These are phyloP conservation scores for Hylaeus volcanicus DNA, from an alignment of 1,140 invertebrate genomes.

Conservation along the genomic window DNA sequence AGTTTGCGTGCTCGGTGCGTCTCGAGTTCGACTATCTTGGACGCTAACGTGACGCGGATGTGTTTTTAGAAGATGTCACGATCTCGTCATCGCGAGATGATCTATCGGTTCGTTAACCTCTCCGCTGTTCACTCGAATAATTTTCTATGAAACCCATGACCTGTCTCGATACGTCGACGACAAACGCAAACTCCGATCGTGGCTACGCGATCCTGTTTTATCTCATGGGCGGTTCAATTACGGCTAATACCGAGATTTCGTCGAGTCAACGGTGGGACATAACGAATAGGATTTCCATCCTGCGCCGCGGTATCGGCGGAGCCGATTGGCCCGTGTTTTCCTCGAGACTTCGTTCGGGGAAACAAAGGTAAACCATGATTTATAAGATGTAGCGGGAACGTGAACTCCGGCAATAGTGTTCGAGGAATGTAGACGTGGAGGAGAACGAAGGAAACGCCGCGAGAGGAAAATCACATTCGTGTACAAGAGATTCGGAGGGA, in stretches of 20 bases:
- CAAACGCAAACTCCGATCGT: background rate
- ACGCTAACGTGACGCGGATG: background rate
- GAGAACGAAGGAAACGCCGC: slow-evolving; percentile 4
- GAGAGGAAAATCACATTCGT: slow-evolving; percentile 31
- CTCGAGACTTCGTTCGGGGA: slow-evolving; percentile 32
- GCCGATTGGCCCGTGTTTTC: slow-evolving; percentile 46
- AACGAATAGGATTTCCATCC: slow-evolving; percentile 42
- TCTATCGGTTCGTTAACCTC: background rate
- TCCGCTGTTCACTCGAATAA: background rate
- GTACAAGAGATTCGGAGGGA: background rate
- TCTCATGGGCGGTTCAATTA: slow-evolving; percentile 51
- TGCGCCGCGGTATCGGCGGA: slow-evolving; percentile 36
- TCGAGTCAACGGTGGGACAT: slow-evolving; percentile 26
- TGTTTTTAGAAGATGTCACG: background rate
- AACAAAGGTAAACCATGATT: slow-evolving; percentile 67
- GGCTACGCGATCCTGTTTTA: slow-evolving; percentile 13
- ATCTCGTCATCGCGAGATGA: background rate
- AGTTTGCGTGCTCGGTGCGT: background rate
- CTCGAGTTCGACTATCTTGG: background rate
- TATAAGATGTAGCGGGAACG: slow-evolving; percentile 60
- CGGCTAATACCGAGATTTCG: slow-evolving; percentile 41
- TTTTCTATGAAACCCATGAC: background rate
- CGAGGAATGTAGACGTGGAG: slow-evolving; percentile 1
- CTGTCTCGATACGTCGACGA: background rate
- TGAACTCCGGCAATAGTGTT: slow-evolving; percentile 43